Evolutionary conservation across 2,113 vertebrate genomes (phyloP), one percentile per base, ranked within the genome.

Genomic region (Lichenostomus cassidix): DNA sequence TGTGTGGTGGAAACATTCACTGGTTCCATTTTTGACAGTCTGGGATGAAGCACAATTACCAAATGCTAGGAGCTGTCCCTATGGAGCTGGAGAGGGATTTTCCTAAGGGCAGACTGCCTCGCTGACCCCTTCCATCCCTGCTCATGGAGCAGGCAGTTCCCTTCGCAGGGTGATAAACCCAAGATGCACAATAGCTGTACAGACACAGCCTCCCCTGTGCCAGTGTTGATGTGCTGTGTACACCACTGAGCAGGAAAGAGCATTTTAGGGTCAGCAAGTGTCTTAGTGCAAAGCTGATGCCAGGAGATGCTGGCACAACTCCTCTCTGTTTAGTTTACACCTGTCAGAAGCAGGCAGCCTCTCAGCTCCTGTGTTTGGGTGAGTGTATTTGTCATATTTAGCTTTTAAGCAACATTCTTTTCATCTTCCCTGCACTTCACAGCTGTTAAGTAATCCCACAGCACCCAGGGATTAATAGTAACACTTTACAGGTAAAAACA

Each of bases 281-380:
- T 93, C 68, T 76, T 23, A 14, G n/a, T 58, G 81, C 28, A 47
- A 67, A 74, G 29, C 15, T 70, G 50, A 59, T 52, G 31, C 37
- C 7, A 27, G 75, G 75, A 89, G 78, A 39, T 77, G 81, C 87
- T 94, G 81, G 84, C 67, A 82, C 87, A 47, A 60, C 53, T n/a
- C 10, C 44, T 53, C 42, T 8, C 78, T 79, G 81, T 87, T 94
- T 73, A 76, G 60, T 52, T 96, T 89, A 69, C 49, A 91, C 87
- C 93, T 82, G 84, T 79, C 80, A 95, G 78, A 46, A 93, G 62
- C 24, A 78, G 79, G 69, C 65, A 87, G 49, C 68, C 46, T 91
- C 82, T 80, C 64, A 67, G 12, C 50, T 88, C 52, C 63, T 52
- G 28, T 60, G 58, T 90, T 89, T 91, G 71, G 56, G 18, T 9